Conservation (phyloP, 2,113 vertebrate genomes). For the Ancistrus triradiatus region DNA sequence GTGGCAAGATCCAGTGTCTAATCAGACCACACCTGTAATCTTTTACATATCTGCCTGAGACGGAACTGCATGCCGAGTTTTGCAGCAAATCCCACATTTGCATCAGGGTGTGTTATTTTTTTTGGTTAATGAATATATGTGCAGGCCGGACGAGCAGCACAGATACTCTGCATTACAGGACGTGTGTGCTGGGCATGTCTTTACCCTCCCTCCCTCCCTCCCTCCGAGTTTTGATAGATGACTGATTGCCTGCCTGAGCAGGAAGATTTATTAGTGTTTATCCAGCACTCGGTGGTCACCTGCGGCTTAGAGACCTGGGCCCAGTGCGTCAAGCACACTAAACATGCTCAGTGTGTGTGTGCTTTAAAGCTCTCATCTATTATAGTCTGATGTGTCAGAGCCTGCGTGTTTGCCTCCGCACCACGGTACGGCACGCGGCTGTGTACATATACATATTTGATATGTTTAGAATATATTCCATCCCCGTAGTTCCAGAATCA, state of each 20-base stretch:
- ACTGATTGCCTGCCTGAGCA: constrained; percentile 55
- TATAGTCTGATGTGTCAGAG: constrained; percentile 27
- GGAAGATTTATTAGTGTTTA: constrained; percentile 61
- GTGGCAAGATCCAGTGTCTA: too few relatives aligned
- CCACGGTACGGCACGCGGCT: neutral
- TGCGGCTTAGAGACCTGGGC: constrained; percentile 49
- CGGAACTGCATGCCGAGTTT: too few relatives aligned
- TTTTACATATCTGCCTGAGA: too few relatives aligned
- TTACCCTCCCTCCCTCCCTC: too few relatives aligned
- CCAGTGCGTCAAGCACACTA: constrained; percentile 24
- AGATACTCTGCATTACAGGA: too few relatives aligned
- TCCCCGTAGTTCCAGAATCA: too few relatives aligned
- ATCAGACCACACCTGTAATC: too few relatives aligned
- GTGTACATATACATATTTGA: neutral
- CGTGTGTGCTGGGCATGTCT: too few relatives aligned
- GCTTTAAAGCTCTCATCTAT: constrained; percentile 16
- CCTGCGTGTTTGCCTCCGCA: constrained; percentile 3
- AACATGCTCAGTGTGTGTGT: constrained; percentile 20
- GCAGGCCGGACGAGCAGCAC: too few relatives aligned
- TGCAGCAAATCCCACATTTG: too few relatives aligned
- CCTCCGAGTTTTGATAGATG: constrained; percentile 46
- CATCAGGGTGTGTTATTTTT: too few relatives aligned
- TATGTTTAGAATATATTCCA: neutral
- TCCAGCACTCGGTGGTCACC: constrained; percentile 55
- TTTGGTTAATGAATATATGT: too few relatives aligned